Evolutionary conservation across 1,140 invertebrate species (phyloP).

Genomic region (Chlorops oryzae): DNA sequence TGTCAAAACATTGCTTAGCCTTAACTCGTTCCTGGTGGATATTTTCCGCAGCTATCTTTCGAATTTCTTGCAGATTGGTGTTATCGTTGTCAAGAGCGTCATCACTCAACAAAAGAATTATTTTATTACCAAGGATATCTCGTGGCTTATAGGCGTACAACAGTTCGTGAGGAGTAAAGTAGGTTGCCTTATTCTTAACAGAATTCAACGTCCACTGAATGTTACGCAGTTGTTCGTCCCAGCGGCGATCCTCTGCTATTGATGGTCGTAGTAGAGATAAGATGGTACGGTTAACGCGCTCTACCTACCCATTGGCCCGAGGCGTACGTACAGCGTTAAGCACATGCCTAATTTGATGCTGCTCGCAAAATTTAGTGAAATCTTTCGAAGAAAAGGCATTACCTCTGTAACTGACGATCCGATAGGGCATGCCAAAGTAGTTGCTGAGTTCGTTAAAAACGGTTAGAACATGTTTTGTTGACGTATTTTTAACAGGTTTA

Average conservation of each 20-base stretch:
- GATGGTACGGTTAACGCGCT: slow-evolving; percentile 21
- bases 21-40: not conserved
- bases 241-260: slow-evolving; percentile 8
- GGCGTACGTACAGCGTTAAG: slow-evolving; percentile 5
- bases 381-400: not conserved
- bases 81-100: no score
- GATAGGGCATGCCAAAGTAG: not conserved
- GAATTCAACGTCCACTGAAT: slow-evolving; percentile 28
- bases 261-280: slow-evolving; percentile 9
- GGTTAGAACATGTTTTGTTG: not conserved
- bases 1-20: slow-evolving; percentile 2
- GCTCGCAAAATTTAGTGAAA: not conserved
- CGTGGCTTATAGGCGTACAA: slow-evolving; percentile 14
- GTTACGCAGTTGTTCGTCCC: slow-evolving; percentile 17
- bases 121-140: slow-evolving; percentile 2
- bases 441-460: not conserved
- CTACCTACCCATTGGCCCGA: slow-evolving; percentile 20
- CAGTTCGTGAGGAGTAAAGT: slow-evolving; percentile 18
- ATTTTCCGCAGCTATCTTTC: not conserved
- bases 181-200: slow-evolving; percentile 18
- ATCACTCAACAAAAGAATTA: not conserved
- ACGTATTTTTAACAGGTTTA: not conserved
- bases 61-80: not conserved
- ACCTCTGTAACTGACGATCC: not conserved
- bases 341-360: not conserved